Base-by-base conservation (phyloP, 2,888 invertebrate genomes). In the Molorchus minor region DNA sequence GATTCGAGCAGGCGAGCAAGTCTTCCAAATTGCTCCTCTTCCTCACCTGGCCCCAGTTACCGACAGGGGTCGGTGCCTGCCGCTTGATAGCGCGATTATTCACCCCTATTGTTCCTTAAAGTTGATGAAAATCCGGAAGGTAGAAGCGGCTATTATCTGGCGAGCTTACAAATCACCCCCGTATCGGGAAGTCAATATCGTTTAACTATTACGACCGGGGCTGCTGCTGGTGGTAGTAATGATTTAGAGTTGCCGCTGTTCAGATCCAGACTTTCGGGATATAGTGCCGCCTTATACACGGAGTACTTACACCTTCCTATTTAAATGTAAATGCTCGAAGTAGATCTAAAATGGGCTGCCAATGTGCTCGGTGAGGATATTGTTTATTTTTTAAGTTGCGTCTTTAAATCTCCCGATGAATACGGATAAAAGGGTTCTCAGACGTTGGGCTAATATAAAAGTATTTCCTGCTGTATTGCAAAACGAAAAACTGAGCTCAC, bases 121-220 rank as follows among this genome's bases (percentile, higher is more conserved):
- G 69, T 68, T 74, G 74, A 74, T 73, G 73, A 72, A 73, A 73
- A 72, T 67, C 68, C 68, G 54, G 68, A 66, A 71, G 67, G 68
- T 65, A 68, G 67, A 65, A 64, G 61, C 64, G 68, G 63, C 72
- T 64, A 71, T 73, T 73, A 73, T 73, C 71, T 71, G 68, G 69
- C 69, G 64, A 65, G 71, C 71, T 68, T 75, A 75, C 75, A 75
- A 75, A 75, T 75, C 65, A 63, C 61, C 69, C 72, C 67, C 56
- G 69, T 68, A 73, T 73, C 71, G 69, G 68, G 69, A 75, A 77
- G 75, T 76, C 77, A 74, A 75, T 76, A 77, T 75, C 76, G 76
- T 74, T 77, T 76, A 77, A 76, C 76, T 76, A 76, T 77, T 72
- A 75, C 72, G 72, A 69, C 70, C 65, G 62, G 66, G 49, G 60